phyloP scores from a whole-genome alignment of 2,113 vertebrate species.

The Empidonax traillii region DNA sequence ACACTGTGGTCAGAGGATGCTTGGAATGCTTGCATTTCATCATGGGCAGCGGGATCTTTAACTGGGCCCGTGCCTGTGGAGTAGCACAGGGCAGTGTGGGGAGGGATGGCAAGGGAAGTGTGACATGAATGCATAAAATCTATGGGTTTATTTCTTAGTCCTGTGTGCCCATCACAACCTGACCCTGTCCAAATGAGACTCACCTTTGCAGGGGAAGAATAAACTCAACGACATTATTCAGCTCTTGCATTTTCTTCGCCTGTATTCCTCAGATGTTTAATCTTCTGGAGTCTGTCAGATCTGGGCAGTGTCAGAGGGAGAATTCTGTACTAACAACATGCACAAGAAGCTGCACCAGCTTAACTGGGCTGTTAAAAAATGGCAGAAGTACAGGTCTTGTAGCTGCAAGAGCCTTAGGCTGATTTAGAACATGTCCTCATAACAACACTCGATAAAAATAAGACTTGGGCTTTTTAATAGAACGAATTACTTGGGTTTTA shows the following conservation, averaged over 20 bases:
- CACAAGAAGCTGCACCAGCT: constrained; percentile 26
- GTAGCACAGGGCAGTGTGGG: background rate
- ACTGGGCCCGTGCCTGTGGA: background rate
- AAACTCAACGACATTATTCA: background rate
- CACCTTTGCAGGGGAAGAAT: background rate
- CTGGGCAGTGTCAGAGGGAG: background rate
- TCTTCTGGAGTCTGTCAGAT: background rate
- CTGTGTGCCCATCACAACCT: background rate
- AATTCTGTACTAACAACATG: constrained; percentile 36
- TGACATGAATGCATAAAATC: background rate
- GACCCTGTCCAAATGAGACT: background rate
- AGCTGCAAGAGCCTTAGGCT: constrained; percentile 41
- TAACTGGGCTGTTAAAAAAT: constrained; percentile 41
- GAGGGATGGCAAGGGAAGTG: background rate
- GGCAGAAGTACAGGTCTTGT: constrained; percentile 27
- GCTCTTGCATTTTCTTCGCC: background rate
- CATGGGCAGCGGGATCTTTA: background rate
- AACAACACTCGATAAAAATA: constrained; percentile 78
- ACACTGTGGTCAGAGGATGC: background rate
- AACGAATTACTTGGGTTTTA: constrained; percentile 76
- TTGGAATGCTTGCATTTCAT: constrained; percentile 27
- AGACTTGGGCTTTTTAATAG: constrained; percentile 76
- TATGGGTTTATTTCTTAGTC: background rate
- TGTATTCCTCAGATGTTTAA: background rate
- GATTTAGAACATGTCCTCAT: constrained; percentile 68